Evolutionary conservation across 2,888 invertebrate genomes (phyloP), one percentile per base, ranked within the genome.

Genomic region (Xylota sylvarum): DNA sequence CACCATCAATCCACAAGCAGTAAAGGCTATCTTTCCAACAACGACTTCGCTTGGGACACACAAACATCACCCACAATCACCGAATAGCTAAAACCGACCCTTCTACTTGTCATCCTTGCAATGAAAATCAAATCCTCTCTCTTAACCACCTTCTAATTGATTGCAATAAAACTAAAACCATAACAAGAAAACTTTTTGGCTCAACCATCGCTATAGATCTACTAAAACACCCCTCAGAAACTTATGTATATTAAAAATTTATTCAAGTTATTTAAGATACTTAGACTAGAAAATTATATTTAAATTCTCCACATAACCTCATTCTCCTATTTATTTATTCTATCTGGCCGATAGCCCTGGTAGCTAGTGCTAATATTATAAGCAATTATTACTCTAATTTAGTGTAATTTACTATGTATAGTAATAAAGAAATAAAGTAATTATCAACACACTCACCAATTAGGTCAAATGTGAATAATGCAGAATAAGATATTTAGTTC

Each of bases 331-430:
- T 5, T 23, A 40, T 5, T 56, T 43, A 67, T 35, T 27, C 9
- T 74, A 56, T 46, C 35, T 40, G 12, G 40, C 40, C 40, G 40
- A 40, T 6, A 12, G 40, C 40, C 40, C 40, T 40, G 40, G 40
- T 12, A 40, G 40, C 12, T 40, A 40, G 40, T 7, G 40, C 40
- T 40, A 12, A 10, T 40, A 6, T 2, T 12, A 6, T 40, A 6
- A 12, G 2, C 7, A 12, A 6, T 40, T 12, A 40, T 40, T 37
- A 40, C 6, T 40, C 12, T 40, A 40, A 12, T 40, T 40, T 0
- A 12, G 0, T 40, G n/a, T n/a, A n/a, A n/a, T n/a, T n/a, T n/a
- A n/a, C n/a, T n/a, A n/a, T 40, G 12, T 3, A 12, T 12, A 12
- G 5, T 40, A 40, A 40, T 40, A 40, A 40, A 40, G 1, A 6